Conservation (phyloP, 2,797 vertebrate genomes). For the Nothura maculosa region DNA sequence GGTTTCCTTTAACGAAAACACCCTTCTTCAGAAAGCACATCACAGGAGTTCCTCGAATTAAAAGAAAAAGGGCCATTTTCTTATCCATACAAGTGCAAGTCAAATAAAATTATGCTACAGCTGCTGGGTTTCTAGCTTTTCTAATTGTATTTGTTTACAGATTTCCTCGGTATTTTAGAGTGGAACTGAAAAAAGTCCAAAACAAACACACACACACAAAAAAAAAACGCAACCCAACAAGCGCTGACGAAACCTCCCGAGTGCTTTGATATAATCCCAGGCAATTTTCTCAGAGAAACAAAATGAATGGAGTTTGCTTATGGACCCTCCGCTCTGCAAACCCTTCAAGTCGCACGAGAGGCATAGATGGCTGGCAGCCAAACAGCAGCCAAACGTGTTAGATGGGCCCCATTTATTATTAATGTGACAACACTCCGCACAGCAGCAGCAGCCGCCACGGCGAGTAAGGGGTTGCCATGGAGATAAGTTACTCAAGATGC, state of each 20-base stretch:
- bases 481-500: conserved; percentile 78
- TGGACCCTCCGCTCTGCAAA: conserved; percentile 32
- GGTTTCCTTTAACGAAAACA: not conserved
- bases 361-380: conserved; percentile 70
- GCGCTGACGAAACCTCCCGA: conserved; percentile 38
- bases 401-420: conserved; percentile 79
- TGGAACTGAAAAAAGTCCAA: conserved; percentile 48
- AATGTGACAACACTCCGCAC: conserved; percentile 77
- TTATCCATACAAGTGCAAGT: conserved; percentile 26
- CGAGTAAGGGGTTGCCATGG: conserved; percentile 79
- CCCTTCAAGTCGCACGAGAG: conserved; percentile 63
- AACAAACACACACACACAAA: conserved; percentile 45
- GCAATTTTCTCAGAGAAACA: conserved; percentile 65
- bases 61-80: conserved; percentile 4
- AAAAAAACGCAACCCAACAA: conserved; percentile 18
- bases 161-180: conserved; percentile 59
- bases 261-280: conserved; percentile 47
- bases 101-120: conserved; percentile 50
- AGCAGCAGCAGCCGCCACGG: conserved; percentile 70
- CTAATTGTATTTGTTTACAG: conserved; percentile 48
- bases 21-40: conserved; percentile 10
- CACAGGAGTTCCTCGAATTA: conserved; percentile 12
- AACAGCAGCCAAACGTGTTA: conserved; percentile 74
- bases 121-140: conserved; percentile 43
- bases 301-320: conserved; percentile 66